Conservation (phyloP, 2,888 invertebrate species). For the Cactoblastis cactorum region DNA sequence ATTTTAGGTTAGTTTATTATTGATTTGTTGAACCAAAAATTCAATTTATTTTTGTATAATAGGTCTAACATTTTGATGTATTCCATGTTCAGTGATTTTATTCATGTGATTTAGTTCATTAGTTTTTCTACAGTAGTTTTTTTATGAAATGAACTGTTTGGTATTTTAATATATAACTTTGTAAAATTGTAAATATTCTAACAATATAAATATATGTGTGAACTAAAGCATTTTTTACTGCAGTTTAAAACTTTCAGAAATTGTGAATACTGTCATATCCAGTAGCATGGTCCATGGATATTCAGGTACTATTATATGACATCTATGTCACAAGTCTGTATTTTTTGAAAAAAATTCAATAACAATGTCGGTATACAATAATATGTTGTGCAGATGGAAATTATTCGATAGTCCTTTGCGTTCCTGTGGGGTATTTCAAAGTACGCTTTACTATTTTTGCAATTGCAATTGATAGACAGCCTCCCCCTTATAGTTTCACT, state of each 20-base stretch:
- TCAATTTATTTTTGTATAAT: not conserved
- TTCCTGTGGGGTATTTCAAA: too few relatives aligned
- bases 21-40: not conserved
- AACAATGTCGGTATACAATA: too few relatives aligned
- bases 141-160: not conserved
- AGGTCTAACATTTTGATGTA: not conserved
- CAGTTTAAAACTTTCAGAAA: too few relatives aligned
- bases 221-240: not conserved
- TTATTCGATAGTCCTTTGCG: too few relatives aligned
- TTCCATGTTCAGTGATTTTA: not conserved
- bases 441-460: too few relatives aligned
- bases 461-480: too few relatives aligned
- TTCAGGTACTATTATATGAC: too few relatives aligned
- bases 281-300: not conserved
- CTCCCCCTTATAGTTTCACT: too few relatives aligned
- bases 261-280: not conserved
- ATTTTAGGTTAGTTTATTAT: not conserved
- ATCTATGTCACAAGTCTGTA: too few relatives aligned
- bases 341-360: too few relatives aligned
- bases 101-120: not conserved
- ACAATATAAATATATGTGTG: not conserved
- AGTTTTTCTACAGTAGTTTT: not conserved
- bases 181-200: not conserved
- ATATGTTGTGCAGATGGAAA: too few relatives aligned
- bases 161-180: not conserved